Evolutionary conservation across 2,888 invertebrate species (phyloP).

Genomic region (Chaitophorus viminalis): DNA sequence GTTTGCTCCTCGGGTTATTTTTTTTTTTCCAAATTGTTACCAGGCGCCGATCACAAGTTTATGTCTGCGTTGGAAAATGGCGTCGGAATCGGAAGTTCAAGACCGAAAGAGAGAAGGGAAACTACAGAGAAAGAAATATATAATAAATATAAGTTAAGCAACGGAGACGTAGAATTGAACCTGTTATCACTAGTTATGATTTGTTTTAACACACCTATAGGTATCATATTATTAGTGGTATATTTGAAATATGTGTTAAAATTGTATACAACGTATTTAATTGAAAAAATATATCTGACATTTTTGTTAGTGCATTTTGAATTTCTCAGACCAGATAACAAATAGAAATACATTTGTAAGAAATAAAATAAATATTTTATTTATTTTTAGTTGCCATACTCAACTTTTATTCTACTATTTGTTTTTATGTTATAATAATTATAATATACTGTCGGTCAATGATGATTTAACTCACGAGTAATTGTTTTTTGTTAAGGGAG

Average conservation of each 20-base stretch:
- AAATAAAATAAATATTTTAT: too few relatives aligned
- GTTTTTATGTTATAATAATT: not conserved
- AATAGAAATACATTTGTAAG: too few relatives aligned
- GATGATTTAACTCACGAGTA: not conserved
- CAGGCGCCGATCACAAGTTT: not conserved
- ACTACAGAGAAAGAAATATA: not conserved
- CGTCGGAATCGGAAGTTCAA: constrained; percentile 32
- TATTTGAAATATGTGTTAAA: too few relatives aligned
- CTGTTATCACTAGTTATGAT: constrained; percentile 21
- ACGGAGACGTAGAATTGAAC: too few relatives aligned
- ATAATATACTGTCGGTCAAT: not conserved
- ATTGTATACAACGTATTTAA: not conserved
- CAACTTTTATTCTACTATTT: not conserved
- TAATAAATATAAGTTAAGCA: not conserved
- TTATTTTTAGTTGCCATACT: too few relatives aligned
- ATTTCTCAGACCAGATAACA: not conserved
- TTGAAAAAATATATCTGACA: not conserved
- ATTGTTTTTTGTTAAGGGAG: not conserved
- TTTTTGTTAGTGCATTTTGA: not conserved
- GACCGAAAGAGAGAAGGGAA: not conserved
- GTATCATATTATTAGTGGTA: too few relatives aligned
- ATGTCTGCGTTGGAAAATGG: constrained; percentile 24
- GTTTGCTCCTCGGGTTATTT: constrained; percentile 21
- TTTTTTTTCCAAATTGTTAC: constrained; percentile 31
- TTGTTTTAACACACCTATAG: not conserved